These are phyloP conservation scores for Tipula unca DNA, from an alignment of 2,888 invertebrate species.

Conservation along the genomic window DNA sequence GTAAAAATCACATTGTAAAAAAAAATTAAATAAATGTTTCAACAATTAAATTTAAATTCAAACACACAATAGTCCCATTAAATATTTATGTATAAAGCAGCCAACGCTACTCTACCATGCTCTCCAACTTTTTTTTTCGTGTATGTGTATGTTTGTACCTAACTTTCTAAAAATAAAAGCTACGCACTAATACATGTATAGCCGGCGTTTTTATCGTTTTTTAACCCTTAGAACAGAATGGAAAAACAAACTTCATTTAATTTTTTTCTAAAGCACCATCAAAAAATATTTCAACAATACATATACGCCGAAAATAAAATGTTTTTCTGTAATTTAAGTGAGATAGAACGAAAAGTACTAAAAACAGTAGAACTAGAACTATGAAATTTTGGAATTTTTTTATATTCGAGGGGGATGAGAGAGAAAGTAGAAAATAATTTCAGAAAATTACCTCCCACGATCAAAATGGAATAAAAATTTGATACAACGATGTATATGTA, in stretches of 20 bases:
- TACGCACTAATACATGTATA: background rate
- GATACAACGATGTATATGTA: background rate
- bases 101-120: background rate
- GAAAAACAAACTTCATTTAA: background rate
- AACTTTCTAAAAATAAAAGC: background rate
- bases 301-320: background rate
- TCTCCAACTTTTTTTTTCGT: background rate
- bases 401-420: background rate
- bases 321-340: background rate
- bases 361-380: background rate
- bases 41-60: conserved; percentile 9
- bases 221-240: background rate
- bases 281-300: background rate
- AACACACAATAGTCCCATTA: background rate
- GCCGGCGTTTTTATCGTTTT: conserved; percentile 15
- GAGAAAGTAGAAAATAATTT: background rate
- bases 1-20: background rate
- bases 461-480: conserved; percentile 14
- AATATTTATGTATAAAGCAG: background rate
- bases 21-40: background rate
- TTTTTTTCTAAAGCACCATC: background rate
- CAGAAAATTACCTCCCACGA: conserved; percentile 14
- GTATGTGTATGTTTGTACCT: background rate
- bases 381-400: background rate
- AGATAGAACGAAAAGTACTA: background rate